A percentile compares a stretch with the other conserved stretches of the same genome.
phyloP scores from a whole-genome alignment of 92 coral and sea anemone species.

The Porites evermanni region DNA sequence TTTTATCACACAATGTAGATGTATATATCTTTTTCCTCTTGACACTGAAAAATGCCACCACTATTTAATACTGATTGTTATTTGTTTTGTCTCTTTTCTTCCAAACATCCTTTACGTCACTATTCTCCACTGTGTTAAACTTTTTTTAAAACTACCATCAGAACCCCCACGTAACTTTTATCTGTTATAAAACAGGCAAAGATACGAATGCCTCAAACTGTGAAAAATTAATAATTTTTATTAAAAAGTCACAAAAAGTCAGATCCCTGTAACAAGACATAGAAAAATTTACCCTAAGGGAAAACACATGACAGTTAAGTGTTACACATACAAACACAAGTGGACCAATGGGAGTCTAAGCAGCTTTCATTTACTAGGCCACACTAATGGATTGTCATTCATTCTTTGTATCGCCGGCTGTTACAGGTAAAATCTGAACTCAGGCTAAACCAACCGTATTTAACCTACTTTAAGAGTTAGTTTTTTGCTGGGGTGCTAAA shows the following conservation, averaged over 20 bases:
- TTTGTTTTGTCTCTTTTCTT: no score
- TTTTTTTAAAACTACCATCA: no score
- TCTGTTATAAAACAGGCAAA: neutral
- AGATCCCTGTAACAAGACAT: neutral
- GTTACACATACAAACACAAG: neutral
- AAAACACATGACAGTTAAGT: neutral
- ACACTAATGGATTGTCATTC: conserved; percentile 21
- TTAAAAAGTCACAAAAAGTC: neutral
- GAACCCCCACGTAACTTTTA: no score
- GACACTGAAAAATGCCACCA: neutral
- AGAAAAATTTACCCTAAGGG: conserved; percentile 8
- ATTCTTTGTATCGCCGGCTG: no score
- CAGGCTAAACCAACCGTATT: no score
- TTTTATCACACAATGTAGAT: neutral
- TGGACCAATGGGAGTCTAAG: conserved; percentile 1
- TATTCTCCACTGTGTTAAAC: no score
- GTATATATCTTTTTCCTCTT: neutral
- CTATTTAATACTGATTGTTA: no score
- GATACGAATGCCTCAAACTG: neutral
- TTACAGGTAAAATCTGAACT: no score
- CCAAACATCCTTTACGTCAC: no score
- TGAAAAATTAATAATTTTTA: neutral
- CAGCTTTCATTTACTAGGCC: conserved; percentile 43
- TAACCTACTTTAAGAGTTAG: no score
- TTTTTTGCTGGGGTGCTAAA: no score